Conservation (phyloP, 2,113 vertebrate genomes). For the Anhinga anhinga region DNA sequence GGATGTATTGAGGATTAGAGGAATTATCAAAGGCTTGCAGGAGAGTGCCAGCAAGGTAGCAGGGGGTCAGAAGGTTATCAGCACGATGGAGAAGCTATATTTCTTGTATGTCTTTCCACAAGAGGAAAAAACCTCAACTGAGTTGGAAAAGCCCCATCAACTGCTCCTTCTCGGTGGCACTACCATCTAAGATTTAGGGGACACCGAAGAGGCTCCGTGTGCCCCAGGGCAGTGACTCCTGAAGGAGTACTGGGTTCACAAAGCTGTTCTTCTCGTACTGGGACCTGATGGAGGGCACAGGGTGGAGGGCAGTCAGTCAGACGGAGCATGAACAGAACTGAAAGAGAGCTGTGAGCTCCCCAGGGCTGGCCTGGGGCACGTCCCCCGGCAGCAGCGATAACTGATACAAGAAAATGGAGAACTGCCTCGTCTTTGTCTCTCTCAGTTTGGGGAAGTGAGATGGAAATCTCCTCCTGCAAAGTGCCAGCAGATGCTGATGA, state of each 20-base stretch:
- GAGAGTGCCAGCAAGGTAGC: not conserved
- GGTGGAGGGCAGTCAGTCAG: not conserved
- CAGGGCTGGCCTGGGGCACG: not conserved
- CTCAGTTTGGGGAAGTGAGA: conserved; percentile 20
- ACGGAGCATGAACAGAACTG: not conserved
- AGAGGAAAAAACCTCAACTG: not conserved
- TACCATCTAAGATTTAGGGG: not conserved
- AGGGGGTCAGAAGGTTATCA: conserved; percentile 2
- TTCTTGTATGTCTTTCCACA: not conserved
- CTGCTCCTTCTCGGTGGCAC: not conserved
- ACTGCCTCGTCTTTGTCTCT: not conserved
- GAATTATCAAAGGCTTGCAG: not conserved
- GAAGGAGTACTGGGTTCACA: not conserved
- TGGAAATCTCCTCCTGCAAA: not conserved
- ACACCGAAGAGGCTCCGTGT: not conserved
- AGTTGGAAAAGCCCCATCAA: not conserved
- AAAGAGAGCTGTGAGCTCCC: not conserved
- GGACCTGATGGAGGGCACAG: not conserved
- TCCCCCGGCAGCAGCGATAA: not conserved
- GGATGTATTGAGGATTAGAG: conserved; percentile 26
- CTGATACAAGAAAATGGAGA: not conserved
- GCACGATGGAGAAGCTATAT: not conserved
- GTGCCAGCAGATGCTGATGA: not conserved
- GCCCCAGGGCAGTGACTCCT: not conserved
- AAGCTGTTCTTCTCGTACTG: rapidly evolving